These are phyloP conservation scores for Gallinago undulata DNA, from an alignment of 2,113 vertebrate species.

Conservation along the genomic window DNA sequence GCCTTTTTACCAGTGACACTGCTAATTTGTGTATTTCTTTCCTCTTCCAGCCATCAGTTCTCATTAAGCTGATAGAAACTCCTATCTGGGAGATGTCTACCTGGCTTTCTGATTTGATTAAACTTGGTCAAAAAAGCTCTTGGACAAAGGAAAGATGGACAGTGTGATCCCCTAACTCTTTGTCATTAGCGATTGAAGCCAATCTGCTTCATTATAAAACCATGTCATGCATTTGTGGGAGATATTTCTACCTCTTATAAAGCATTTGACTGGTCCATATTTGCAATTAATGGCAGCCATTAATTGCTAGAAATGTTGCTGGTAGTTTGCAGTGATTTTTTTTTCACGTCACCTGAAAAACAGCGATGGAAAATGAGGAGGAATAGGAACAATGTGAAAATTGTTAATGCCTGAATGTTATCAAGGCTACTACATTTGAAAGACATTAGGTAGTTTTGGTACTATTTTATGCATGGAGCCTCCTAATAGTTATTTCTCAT, in stretches of 20 bases:
- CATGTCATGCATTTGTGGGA: neutral
- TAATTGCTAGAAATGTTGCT: neutral
- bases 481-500: constrained; percentile 72
- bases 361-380: neutral
- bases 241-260: neutral
- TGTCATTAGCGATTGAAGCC: neutral
- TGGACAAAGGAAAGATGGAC: neutral
- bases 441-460: constrained; percentile 56
- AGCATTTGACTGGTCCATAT: neutral
- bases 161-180: neutral
- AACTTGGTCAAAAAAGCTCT: neutral
- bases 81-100: neutral
- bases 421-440: constrained; percentile 28
- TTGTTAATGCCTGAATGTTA: neutral
- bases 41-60: constrained; percentile 6
- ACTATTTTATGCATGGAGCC: constrained; percentile 57
- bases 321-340: neutral
- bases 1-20: neutral
- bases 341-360: neutral
- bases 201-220: neutral
- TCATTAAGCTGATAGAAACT: neutral
- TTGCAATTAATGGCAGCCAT: neutral
- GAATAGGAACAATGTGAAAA: neutral
- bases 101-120: neutral
- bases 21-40: neutral